These are phyloP conservation scores for Hermatobates lingyangjiaoensis DNA, from an alignment of 1,140 invertebrate genomes.

Conservation along the genomic window DNA sequence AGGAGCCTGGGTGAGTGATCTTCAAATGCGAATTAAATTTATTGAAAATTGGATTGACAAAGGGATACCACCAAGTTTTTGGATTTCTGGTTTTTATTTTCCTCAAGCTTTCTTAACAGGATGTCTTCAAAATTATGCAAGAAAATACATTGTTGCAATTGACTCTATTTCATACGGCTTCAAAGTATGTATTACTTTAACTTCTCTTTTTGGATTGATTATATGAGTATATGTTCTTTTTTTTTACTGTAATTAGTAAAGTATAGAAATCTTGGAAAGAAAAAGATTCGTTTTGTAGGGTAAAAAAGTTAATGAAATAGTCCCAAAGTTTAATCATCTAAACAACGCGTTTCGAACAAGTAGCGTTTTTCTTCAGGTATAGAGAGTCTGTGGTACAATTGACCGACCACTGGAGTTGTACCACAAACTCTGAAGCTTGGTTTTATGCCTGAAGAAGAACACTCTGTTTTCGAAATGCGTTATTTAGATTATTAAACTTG, in stretches of 20 bases:
- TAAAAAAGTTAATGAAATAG: no score
- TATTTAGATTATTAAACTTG: no score
- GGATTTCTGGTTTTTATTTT: conserved; percentile 74
- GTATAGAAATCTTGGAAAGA: no score
- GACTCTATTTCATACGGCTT: conserved; percentile 55
- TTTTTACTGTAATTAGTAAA: not conserved
- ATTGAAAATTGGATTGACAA: conserved; percentile 43
- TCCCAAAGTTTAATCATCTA: no score
- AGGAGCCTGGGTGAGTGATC: conserved; percentile 42
- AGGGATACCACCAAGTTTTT: conserved; percentile 53
- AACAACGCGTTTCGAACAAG: no score
- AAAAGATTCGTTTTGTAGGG: no score
- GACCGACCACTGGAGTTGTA: no score
- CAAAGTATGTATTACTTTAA: conserved; percentile 28
- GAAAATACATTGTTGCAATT: conserved; percentile 53
- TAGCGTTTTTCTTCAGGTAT: no score
- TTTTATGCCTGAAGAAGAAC: no score
- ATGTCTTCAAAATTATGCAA: conserved; percentile 61
- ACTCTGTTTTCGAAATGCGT: no score
- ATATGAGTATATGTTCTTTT: not conserved
- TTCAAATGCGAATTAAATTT: conserved; percentile 36
- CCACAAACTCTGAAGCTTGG: no score
- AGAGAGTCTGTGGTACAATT: no score
- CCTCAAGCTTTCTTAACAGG: conserved; percentile 71
- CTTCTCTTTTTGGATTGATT: not conserved